These are phyloP conservation scores for Styela plicata DNA, from an alignment of 23 tunicate species.

Conservation along the genomic window DNA sequence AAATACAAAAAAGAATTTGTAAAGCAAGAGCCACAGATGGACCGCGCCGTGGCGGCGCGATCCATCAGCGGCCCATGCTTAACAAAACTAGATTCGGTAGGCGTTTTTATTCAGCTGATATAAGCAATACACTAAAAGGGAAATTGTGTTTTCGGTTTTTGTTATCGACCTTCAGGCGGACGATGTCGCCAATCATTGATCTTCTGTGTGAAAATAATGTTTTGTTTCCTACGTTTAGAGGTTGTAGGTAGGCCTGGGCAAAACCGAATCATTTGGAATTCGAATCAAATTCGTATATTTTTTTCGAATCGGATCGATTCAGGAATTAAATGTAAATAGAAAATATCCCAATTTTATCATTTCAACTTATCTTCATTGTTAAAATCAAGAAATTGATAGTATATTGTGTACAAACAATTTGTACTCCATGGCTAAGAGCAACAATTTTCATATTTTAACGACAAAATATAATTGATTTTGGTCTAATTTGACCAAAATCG, in stretches of 20 bases:
- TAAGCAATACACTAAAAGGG: neutral
- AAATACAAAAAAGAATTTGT: too few relatives aligned
- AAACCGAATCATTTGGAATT: neutral
- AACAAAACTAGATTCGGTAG: neutral
- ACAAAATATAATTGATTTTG: too few relatives aligned
- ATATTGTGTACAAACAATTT: too few relatives aligned
- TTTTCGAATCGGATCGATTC: neutral
- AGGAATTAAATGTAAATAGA: neutral
- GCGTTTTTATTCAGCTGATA: neutral
- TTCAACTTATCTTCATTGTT: too few relatives aligned
- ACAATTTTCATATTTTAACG: too few relatives aligned
- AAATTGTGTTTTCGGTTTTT: neutral
- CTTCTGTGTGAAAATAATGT: neutral
- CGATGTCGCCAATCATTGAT: neutral
- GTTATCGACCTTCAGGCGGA: neutral
- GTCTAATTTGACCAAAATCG: too few relatives aligned
- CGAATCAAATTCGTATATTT: neutral
- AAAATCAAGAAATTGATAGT: too few relatives aligned
- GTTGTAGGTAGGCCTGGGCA: neutral
- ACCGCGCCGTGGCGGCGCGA: too few relatives aligned
- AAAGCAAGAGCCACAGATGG: too few relatives aligned
- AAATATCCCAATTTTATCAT: neutral
- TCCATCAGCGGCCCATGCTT: neutral
- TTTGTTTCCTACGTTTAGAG: neutral
- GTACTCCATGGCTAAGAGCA: too few relatives aligned